These are phyloP conservation scores for Saccostrea echinata DNA, from an alignment of 1,140 invertebrate genomes.

Conservation along the genomic window DNA sequence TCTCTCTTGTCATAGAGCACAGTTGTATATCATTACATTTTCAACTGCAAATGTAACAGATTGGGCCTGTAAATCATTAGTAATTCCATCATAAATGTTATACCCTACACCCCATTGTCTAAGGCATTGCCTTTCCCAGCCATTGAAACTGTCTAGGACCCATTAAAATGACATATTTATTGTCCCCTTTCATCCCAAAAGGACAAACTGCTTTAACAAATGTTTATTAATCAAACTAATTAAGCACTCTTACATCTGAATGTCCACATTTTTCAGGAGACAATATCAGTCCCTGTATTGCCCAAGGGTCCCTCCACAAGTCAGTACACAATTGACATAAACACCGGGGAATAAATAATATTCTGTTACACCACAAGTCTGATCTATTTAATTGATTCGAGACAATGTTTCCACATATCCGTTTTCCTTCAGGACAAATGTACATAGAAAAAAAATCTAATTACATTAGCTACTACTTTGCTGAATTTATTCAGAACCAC, in stretches of 20 bases:
- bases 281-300: neutral
- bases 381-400: conserved; percentile 20
- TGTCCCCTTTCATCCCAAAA: conserved; percentile 33
- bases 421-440: conserved; percentile 32
- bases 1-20: neutral
- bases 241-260: neutral
- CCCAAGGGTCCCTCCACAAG: neutral
- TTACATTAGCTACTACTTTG: conserved; percentile 12
- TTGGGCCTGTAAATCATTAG: neutral
- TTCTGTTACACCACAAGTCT: neutral
- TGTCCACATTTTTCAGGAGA: neutral
- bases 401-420: conserved; percentile 24
- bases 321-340: conserved; percentile 19
- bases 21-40: neutral
- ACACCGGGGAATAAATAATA: conserved; percentile 5
- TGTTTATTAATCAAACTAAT: conserved; percentile 33
- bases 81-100: conserved; percentile 1
- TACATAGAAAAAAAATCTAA: conserved; percentile 6
- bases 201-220: neutral
- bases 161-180: conserved; percentile 31
- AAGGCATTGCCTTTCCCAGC: neutral
- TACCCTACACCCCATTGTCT: conserved; percentile 17
- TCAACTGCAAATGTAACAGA: conserved; percentile 14
- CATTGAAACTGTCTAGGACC: conserved; percentile 17
- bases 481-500: neutral